Base-by-base conservation (phyloP, 2,797 vertebrate genomes). In the Tarsius wallacei region DNA sequence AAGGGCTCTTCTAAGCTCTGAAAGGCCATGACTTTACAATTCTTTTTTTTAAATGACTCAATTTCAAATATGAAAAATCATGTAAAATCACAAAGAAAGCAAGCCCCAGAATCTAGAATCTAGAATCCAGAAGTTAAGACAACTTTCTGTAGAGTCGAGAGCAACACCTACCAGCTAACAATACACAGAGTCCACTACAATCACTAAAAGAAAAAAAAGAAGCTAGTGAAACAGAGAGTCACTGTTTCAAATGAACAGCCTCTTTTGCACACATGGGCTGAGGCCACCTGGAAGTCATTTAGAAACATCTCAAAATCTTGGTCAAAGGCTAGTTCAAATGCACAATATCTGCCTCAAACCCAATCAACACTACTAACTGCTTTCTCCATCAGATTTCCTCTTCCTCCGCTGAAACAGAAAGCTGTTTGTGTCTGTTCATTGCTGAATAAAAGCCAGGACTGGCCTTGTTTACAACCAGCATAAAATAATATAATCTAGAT, bases 231-330 rank as follows among this genome's bases (percentile, higher is more conserved):
- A 86, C 70, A 93, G 57, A 49, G 31, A 36, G 53, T 15, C 31
- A 24, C 17, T 73, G 19, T n/a, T 74, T 47, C 0, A 57, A 53
- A 17, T 0, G 22, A 66, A 81, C 16, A 77, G 80, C 49, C 26
- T 90, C 7, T 51, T 77, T 6, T 31, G 21, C 51, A 78, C 28
- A 61, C 4, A 2, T 21, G 8, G 73, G 42, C 63, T 31, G 55
- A 22, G 55, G 86, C 33, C 49, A 36, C 90, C 64, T 66, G 77
- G 71, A 89, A 80, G n/a, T 86, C 86, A 64, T 71, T 91, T 36
- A 89, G 76, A 88, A 93, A 36, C 42, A n/a, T 51, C 68, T 91
- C 42, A 13, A 83, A 95, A 83, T 71, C n/a, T 42, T 24, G 5
- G 42, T 59, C 63, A 73, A 77, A 92, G 77, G 70, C 42, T 26